phyloP scores from a whole-genome alignment of 2,797 vertebrate species.

The Orestias chungarensis region DNA sequence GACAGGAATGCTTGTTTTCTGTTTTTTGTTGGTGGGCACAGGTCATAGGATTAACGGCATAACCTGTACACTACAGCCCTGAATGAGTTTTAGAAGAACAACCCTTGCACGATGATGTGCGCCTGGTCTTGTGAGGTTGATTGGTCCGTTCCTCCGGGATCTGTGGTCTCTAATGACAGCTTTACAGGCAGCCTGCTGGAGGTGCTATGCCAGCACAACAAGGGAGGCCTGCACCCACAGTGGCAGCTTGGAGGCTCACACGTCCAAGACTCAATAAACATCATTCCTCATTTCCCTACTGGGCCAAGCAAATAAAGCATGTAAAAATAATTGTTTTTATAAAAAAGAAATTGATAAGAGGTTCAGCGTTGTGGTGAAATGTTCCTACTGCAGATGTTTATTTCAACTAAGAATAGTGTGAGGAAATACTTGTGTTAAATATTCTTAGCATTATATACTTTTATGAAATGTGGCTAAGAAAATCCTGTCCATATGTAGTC shows the following conservation, averaged over 20 bases:
- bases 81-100: not conserved
- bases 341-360: not conserved
- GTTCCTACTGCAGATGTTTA: not conserved
- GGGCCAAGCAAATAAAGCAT: not conserved
- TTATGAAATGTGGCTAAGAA: not conserved
- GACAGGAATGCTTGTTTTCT: not conserved
- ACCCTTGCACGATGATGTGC: not conserved
- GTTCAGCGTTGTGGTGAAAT: not conserved
- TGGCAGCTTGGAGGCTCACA: not conserved
- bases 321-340: not conserved
- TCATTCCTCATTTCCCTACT: conserved; percentile 1
- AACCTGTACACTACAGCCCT: not conserved
- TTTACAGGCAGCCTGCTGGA: conserved; percentile 74
- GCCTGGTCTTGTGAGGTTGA: not conserved
- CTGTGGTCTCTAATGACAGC: conserved; percentile 67
- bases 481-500: not conserved
- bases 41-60: conserved; percentile 47
- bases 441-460: not conserved
- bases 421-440: not conserved
- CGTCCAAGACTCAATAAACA: not conserved
- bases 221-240: conserved; percentile 40
- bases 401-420: not conserved
- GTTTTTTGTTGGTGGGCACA: conserved; percentile 13
- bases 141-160: not conserved
- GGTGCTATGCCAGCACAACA: conserved; percentile 63